Evolutionary conservation across 1,140 invertebrate species (phyloP).

Genomic region (Rhynchophorus ferrugineus): DNA sequence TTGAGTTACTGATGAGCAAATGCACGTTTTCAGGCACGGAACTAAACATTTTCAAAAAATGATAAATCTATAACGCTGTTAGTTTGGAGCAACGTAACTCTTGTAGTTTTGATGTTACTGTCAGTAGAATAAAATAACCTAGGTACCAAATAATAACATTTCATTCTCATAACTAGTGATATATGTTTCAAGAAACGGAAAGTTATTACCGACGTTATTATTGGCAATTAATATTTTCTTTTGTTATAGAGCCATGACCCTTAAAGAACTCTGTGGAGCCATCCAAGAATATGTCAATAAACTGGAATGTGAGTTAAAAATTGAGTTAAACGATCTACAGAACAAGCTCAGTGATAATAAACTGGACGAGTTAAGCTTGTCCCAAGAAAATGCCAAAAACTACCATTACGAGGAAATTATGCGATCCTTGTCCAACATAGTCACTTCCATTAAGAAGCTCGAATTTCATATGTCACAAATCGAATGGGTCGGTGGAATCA

Average conservation of each 20-base stretch:
- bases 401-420: conserved; percentile 28
- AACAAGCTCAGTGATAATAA: conserved; percentile 10
- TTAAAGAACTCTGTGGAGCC: conserved; percentile 21
- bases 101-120: no score
- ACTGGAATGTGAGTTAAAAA: conserved; percentile 20
- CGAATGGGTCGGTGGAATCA: conserved; percentile 10
- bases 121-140: no score
- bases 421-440: conserved; percentile 13
- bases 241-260: no score
- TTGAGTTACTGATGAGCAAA: no score
- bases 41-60: no score
- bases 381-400: conserved; percentile 27
- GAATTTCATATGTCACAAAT: conserved; percentile 20
- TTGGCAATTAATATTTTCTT: no score
- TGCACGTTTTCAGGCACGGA: no score
- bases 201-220: no score
- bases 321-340: conserved; percentile 15
- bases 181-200: no score
- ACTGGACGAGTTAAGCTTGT: conserved; percentile 8
- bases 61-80: no score
- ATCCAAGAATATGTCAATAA: conserved; percentile 21
- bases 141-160: no score
- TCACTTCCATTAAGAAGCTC: conserved; percentile 20
- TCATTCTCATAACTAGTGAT: not conserved
- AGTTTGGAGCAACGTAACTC: no score